Percentiles rank a stretch among this genome's conserved stretches.
These are phyloP conservation scores for Pangasius larnaudii DNA, from an alignment of 2,797 vertebrate species.

Conservation along the genomic window DNA sequence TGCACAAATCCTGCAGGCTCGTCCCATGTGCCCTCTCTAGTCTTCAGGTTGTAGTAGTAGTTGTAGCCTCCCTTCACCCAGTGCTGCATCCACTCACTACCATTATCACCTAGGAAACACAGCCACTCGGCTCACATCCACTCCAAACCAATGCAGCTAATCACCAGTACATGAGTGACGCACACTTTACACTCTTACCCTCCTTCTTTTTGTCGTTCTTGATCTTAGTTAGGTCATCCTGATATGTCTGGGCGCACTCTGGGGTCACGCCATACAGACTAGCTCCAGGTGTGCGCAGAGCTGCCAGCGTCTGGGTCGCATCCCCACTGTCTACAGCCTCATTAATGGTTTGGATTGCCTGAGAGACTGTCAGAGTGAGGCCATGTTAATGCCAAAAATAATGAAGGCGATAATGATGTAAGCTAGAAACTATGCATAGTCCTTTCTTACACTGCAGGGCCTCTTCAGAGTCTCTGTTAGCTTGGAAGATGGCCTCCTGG, in stretches of 20 bases:
- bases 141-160: not conserved
- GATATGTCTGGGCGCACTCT: slow-evolving; percentile 89
- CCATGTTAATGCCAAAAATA: not conserved
- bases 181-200: slow-evolving; percentile 74
- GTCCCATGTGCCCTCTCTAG: slow-evolving; percentile 87
- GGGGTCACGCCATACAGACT: slow-evolving; percentile 93
- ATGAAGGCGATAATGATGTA: not conserved
- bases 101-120: slow-evolving; percentile 80
- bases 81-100: slow-evolving; percentile 90
- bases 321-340: slow-evolving; percentile 85
- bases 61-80: slow-evolving; percentile 98
- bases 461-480: slow-evolving; percentile 91
- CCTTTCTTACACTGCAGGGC: slow-evolving; percentile 84
- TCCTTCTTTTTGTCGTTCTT: slow-evolving; percentile 78
- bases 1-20: slow-evolving; percentile 82
- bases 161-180: not conserved
- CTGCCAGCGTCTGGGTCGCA: slow-evolving; percentile 78
- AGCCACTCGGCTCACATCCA: not conserved
- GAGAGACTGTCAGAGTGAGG: slow-evolving; percentile 77
- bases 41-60: slow-evolving; percentile 89
- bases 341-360: slow-evolving; percentile 89
- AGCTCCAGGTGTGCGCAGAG: slow-evolving; percentile 83
- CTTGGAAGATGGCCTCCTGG: slow-evolving; percentile 86
- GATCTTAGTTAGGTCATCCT: slow-evolving; percentile 81
- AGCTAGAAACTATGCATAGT: not conserved